Conservation (phyloP, 2,888 invertebrate species). For the Parnassius smintheus region DNA sequence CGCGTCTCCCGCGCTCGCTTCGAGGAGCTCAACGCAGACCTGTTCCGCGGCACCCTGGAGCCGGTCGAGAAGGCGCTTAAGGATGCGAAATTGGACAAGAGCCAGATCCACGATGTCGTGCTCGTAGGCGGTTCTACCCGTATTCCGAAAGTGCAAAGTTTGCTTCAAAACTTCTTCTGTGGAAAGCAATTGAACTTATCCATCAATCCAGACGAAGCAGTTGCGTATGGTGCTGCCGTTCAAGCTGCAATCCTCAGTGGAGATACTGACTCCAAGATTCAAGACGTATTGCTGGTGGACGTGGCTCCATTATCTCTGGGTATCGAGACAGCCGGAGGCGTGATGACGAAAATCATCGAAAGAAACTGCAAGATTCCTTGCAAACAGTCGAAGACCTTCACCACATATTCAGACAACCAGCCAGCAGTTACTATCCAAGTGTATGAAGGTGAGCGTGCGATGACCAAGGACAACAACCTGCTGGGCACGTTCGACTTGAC, state of each 20-base stretch:
- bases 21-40: conserved; percentile 87
- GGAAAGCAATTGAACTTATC: conserved; percentile 87
- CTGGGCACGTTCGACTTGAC: conserved; percentile 84
- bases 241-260: conserved; percentile 87
- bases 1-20: conserved; percentile 87
- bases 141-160: conserved; percentile 89
- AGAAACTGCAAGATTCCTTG: conserved; percentile 86
- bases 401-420: conserved; percentile 91
- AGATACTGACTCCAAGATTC: conserved; percentile 88
- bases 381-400: conserved; percentile 81
- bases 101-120: conserved; percentile 88
- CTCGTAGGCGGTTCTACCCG: conserved; percentile 91
- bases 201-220: conserved; percentile 91
- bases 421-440: conserved; percentile 87
- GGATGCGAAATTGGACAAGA: conserved; percentile 90
- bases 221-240: conserved; percentile 89
- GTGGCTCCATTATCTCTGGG: conserved; percentile 85
- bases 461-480: conserved; percentile 88
- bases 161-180: conserved; percentile 88
- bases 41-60: conserved; percentile 86
- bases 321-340: conserved; percentile 90
- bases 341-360: conserved; percentile 88
- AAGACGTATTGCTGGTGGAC: conserved; percentile 83
- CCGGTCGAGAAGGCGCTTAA: conserved; percentile 89
- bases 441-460: conserved; percentile 88